Evolutionary conservation across 2,888 invertebrate species (phyloP).

Genomic region (Adela reaumurella): DNA sequence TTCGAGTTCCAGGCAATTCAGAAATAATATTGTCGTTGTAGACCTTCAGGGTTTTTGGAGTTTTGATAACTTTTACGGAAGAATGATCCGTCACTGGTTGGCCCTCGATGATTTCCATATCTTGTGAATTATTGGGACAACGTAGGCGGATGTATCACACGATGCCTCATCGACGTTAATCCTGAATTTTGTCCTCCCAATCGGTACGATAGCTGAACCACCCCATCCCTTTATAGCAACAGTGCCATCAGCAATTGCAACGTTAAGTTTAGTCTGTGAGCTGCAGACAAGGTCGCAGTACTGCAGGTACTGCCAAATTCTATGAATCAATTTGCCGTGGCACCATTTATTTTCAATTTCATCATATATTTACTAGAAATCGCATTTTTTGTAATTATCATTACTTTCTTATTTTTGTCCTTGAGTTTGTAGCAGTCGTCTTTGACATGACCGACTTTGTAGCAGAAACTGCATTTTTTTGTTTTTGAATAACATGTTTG

Average conservation of each 20-base stretch:
- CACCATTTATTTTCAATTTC: slow-evolving; percentile 6
- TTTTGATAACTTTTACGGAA: slow-evolving; percentile 8
- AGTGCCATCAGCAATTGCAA: neutral
- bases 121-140: slow-evolving; percentile 8
- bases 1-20: slow-evolving; percentile 3
- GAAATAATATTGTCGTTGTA: slow-evolving; percentile 6
- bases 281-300: slow-evolving; percentile 5
- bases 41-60: slow-evolving; percentile 7
- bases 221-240: slow-evolving; percentile 9
- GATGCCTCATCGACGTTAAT: slow-evolving; percentile 8
- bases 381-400: slow-evolving; percentile 5
- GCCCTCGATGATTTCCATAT: slow-evolving; percentile 7
- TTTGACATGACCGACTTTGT: slow-evolving; percentile 6
- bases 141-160: slow-evolving; percentile 3
- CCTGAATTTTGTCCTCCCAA: slow-evolving; percentile 4
- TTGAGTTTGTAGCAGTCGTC: slow-evolving; percentile 6
- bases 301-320: slow-evolving; percentile 9
- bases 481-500: too few species aligned
- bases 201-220: slow-evolving; percentile 4
- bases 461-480: neutral
- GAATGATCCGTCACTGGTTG: slow-evolving; percentile 7
- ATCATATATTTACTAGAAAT: slow-evolving; percentile 8
- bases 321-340: slow-evolving; percentile 5
- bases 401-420: neutral
- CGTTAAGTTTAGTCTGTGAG: slow-evolving; percentile 1